Conservation (phyloP, 2,888 invertebrate genomes). For the Apamea crenata region DNA sequence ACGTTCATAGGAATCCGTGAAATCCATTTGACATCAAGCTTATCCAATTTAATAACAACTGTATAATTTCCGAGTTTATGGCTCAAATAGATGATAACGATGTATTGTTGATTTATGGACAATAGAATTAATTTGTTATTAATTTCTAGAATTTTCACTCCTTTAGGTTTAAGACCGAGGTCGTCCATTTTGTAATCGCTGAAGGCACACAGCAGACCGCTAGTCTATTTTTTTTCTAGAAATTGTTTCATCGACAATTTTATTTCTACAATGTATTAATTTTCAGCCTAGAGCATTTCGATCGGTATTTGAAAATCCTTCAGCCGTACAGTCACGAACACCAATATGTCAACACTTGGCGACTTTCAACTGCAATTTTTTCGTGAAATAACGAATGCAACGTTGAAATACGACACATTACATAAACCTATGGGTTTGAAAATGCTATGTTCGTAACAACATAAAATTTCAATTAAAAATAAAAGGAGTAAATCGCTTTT, state of each 20-base stretch:
- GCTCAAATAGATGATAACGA: constrained; percentile 31
- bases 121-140: neutral
- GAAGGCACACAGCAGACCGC: neutral
- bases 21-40: constrained; percentile 44
- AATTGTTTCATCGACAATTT: too few relatives aligned
- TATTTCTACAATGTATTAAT: neutral
- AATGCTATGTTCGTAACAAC: too few relatives aligned
- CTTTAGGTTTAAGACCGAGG: too few relatives aligned
- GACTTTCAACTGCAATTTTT: too few relatives aligned
- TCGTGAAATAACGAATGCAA: too few relatives aligned
- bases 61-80: constrained; percentile 33
- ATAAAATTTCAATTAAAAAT: too few relatives aligned
- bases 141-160: constrained; percentile 8
- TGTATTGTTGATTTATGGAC: constrained; percentile 7
- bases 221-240: neutral
- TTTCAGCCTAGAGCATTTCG: neutral
- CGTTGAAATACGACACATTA: too few relatives aligned
- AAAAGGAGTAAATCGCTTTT: too few relatives aligned
- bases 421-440: too few relatives aligned
- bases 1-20: constrained; percentile 20
- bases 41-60: constrained; percentile 33
- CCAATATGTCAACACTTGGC: too few relatives aligned
- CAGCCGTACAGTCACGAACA: too few relatives aligned
- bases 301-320: neutral
- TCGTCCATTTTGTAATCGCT: neutral